phyloP scores from a whole-genome alignment of 2,797 vertebrate genomes.

The Tiaroga cobitis region DNA sequence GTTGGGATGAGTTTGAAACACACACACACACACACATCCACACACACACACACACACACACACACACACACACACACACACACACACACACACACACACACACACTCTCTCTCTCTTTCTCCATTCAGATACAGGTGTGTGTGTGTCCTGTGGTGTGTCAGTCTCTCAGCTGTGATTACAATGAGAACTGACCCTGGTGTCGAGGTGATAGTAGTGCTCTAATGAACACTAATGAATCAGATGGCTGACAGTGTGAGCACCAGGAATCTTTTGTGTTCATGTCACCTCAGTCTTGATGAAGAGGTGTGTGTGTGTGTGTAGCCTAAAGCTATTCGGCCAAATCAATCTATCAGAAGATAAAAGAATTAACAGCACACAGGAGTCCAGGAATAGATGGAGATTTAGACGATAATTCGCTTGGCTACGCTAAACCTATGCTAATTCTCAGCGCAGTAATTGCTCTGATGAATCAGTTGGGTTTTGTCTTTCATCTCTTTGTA shows the following conservation, averaged over 20 bases:
- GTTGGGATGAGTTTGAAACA: background rate
- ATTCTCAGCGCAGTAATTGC: slow-evolving; percentile 24
- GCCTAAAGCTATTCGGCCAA: slow-evolving; percentile 30
- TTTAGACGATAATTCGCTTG: background rate
- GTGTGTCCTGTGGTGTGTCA: background rate
- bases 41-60: background rate
- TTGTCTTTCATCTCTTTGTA: slow-evolving; percentile 38
- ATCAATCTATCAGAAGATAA: slow-evolving; percentile 36
- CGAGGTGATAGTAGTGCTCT: slow-evolving; percentile 25
- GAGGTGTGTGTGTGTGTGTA: slow-evolving; percentile 12
- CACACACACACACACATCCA: background rate
- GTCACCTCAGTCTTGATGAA: slow-evolving; percentile 35
- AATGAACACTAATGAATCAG: slow-evolving; percentile 41
- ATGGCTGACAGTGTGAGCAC: slow-evolving; percentile 38
- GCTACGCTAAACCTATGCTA: slow-evolving; percentile 17
- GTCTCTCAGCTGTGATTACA: slow-evolving; percentile 33
- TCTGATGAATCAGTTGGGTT: slow-evolving; percentile 5
- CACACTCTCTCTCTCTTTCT: background rate
- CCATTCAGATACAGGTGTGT: slow-evolving; percentile 28
- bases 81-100: background rate
- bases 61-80: background rate
- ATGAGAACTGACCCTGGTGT: slow-evolving; percentile 7
- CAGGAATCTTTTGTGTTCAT: slow-evolving; percentile 38
- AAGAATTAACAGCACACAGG: slow-evolving; percentile 14
- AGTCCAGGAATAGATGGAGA: slow-evolving; percentile 7